Percentiles rank a stretch among this genome's conserved stretches.
These are phyloP conservation scores for Scelioninae gen. 1 DNA, from an alignment of 2,888 invertebrate species.

Conservation along the genomic window DNA sequence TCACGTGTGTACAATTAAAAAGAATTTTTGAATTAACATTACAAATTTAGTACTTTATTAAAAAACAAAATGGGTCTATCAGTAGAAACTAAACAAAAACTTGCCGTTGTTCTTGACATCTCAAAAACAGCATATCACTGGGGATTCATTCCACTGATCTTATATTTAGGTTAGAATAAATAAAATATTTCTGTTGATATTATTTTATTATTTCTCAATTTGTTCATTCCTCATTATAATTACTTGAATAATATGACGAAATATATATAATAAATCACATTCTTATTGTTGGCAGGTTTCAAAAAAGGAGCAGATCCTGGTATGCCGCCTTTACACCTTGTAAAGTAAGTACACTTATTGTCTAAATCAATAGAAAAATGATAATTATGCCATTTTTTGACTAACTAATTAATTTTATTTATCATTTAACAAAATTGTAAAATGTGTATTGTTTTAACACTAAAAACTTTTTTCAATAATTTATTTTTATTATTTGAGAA, in stretches of 20 bases:
- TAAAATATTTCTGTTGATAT: neutral
- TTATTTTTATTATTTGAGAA: too few relatives aligned
- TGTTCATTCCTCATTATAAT: slow-evolving; percentile 21
- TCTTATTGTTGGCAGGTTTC: slow-evolving; percentile 85
- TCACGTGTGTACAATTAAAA: too few relatives aligned
- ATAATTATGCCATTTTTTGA: too few relatives aligned
- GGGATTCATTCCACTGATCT: slow-evolving; percentile 89
- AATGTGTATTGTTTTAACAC: too few relatives aligned
- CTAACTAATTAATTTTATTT: too few relatives aligned
- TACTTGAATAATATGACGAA: neutral
- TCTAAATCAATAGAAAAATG: too few relatives aligned
- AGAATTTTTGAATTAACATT: too few relatives aligned
- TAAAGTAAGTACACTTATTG: slow-evolving; percentile 86
- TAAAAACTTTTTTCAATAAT: too few relatives aligned
- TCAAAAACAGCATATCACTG: slow-evolving; percentile 88
- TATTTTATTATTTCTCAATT: slow-evolving; percentile 8
- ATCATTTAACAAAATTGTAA: too few relatives aligned
- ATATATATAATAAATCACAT: too few relatives aligned
- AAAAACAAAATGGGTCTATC: slow-evolving; percentile 81
- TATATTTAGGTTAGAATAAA: slow-evolving; percentile 87
- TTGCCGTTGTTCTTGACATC: slow-evolving; percentile 86
- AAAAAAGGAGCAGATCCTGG: slow-evolving; percentile 89
- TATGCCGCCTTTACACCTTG: slow-evolving; percentile 87
- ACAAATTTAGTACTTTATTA: neutral
- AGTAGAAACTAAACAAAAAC: slow-evolving; percentile 87